Base-by-base conservation (phyloP, 2,888 invertebrate genomes). In the Sarcophaga caerulescens region DNA sequence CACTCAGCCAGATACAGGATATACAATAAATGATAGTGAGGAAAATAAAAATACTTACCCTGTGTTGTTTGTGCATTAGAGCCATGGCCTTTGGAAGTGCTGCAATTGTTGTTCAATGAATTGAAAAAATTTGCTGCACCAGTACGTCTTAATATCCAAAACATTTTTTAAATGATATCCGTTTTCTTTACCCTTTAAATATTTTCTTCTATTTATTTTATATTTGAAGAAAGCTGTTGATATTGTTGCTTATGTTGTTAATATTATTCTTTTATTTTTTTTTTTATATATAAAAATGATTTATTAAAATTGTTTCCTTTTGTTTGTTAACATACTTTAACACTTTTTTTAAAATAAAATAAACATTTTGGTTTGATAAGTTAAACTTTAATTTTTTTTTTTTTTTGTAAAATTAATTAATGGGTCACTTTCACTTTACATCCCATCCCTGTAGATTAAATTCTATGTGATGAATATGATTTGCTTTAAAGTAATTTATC, bases 101-200 rank as follows among this genome's bases (percentile, higher is more conserved):
- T 88, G 89, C 90, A 90, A 89, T 92, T 91, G 88, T 90, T 90
- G 88, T 90, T 90, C 80, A 91, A 88, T 81, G 90, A 91, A 89
- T 91, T 92, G 89, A 92, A 91, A 87, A 90, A 91, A 89, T 91
- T 92, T 85, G 89, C 91, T 82, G 91, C 91, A 86, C 91, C 91
- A 81, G 91, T 92, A 70, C 91, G 89, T 85, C 92, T 89, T 85
- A 92, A 87, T 87, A 92, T 91, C 92, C 92, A 92, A 89, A 91
- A 91, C 92, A 92, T 92, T 84, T 89, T 82, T 77, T 4, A 25
- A n/a, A 8, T 17, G 8, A 23, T 10, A 2, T 10, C 10, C 10
- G 35, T 71, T 87, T 63, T 52, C 25, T 78, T 76, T 71, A 11
- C 23, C 2, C 8, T 60, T n/a, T 59, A 68, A 66, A 21, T 73